Conservation (phyloP, 2,113 vertebrate species). For the Dascyllus trimaculatus region DNA sequence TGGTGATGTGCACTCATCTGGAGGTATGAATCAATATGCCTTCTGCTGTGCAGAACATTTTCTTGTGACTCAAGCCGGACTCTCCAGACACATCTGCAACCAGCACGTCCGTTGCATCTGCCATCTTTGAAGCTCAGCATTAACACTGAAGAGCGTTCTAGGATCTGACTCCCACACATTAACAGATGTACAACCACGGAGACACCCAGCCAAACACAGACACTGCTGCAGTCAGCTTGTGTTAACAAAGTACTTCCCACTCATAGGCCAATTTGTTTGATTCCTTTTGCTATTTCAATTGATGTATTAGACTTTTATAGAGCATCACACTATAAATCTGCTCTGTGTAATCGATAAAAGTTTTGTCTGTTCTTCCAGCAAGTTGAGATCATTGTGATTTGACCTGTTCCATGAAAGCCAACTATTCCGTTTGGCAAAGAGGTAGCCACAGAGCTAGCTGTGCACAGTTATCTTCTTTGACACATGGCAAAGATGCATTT, state of each 20-base stretch:
- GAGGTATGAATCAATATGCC: constrained; percentile 79
- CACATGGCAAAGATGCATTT: constrained; percentile 9
- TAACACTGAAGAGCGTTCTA: constrained; percentile 69
- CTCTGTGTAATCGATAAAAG: constrained; percentile 63
- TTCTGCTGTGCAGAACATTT: constrained; percentile 58
- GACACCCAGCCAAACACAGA: constrained; percentile 63
- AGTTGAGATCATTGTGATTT: constrained; percentile 26
- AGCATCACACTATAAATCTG: constrained; percentile 36
- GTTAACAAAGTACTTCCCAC: constrained; percentile 75
- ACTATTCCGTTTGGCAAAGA: constrained; percentile 28
- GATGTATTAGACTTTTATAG: constrained; percentile 61
- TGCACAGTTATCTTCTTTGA: constrained; percentile 30
- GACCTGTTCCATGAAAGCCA: constrained; percentile 36
- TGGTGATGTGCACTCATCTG: constrained; percentile 73
- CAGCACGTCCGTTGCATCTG: constrained; percentile 55
- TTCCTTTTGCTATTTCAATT: constrained; percentile 71
- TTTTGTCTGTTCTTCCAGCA: constrained; percentile 20
- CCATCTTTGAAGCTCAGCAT: constrained; percentile 75
- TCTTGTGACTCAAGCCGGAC: constrained; percentile 75
- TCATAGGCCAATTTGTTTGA: constrained; percentile 75
- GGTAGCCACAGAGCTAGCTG: constrained; percentile 10
- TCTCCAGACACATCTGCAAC: constrained; percentile 74
- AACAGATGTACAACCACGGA: constrained; percentile 61
- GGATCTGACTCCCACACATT: constrained; percentile 75
- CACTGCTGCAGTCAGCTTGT: constrained; percentile 53